Conservation (phyloP, 2,113 vertebrate species). For the Ctenomys sociabilis region DNA sequence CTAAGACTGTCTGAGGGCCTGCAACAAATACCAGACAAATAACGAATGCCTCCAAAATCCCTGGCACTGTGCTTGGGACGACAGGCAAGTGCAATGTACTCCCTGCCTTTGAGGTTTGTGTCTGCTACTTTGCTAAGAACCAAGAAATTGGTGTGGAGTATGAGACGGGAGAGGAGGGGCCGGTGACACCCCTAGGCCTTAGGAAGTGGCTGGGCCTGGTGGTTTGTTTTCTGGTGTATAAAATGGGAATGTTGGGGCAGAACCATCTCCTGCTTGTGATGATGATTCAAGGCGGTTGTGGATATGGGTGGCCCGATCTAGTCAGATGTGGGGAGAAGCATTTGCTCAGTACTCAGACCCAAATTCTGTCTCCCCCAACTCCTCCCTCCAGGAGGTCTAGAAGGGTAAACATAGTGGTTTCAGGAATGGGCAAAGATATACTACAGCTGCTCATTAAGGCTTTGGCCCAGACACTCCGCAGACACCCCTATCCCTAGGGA, state of each 20-base stretch:
- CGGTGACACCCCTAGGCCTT: not conserved
- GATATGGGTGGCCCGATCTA: not conserved
- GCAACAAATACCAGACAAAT: not conserved
- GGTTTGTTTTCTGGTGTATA: not conserved
- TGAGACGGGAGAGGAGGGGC: not conserved
- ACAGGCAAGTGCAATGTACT: not conserved
- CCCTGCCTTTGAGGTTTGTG: not conserved
- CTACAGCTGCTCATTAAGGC: not conserved
- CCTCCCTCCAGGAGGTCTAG: not conserved
- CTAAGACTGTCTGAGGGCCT: not conserved
- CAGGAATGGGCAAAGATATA: not conserved
- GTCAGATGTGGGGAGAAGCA: not conserved
- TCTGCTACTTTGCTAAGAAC: not conserved
- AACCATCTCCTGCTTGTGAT: not conserved
- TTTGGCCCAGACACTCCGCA: slow-evolving; percentile 41
- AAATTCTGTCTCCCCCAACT: not conserved
- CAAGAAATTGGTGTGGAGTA: not conserved
- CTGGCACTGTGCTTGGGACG: not conserved
- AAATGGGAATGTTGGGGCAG: not conserved
- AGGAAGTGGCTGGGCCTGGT: not conserved
- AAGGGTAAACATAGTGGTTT: not conserved
- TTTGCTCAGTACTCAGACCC: not conserved
- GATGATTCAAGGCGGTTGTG: not conserved
- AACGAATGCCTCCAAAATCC: not conserved
- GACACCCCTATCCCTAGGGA: not conserved